A percentile compares a stretch with the other conserved stretches of the same genome.
Conservation (phyloP, 2,888 invertebrate species). For the Cremastinae sp. region DNA sequence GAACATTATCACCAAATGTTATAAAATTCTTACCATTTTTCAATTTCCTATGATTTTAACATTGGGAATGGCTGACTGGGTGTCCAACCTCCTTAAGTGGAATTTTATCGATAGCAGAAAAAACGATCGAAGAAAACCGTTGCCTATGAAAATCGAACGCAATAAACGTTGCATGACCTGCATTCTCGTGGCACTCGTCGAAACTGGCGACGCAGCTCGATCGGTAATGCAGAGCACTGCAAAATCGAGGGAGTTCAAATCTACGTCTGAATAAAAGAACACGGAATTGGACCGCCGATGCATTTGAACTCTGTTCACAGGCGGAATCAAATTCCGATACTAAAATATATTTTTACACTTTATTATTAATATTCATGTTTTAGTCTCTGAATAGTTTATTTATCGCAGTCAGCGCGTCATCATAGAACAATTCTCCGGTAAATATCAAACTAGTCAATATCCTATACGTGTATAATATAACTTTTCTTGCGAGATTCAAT, state of each 20-base stretch:
- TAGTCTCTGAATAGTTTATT: constrained; percentile 51
- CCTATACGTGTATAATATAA: constrained; percentile 46
- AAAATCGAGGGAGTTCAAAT: not conserved
- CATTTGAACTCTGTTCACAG: not conserved
- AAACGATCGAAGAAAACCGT: not conserved
- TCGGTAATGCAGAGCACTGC: not conserved
- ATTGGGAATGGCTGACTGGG: no score
- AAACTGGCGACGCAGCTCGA: not conserved
- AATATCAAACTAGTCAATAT: constrained; percentile 56
- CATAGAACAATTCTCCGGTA: constrained; percentile 54
- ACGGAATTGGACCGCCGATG: constrained; percentile 6
- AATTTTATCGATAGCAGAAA: no score
- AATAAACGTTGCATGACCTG: not conserved
- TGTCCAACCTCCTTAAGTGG: no score
- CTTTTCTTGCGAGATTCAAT: constrained; percentile 42
- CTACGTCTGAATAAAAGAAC: constrained; percentile 1
- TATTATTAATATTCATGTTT: constrained; percentile 13
- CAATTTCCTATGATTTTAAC: no score
- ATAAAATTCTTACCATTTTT: no score
- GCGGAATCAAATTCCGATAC: no score
- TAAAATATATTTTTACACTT: not conserved
- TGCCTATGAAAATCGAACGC: not conserved
- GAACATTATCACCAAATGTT: no score
- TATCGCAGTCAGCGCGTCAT: constrained; percentile 52
- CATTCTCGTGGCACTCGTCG: not conserved